These are phyloP conservation scores for Python bivittatus DNA, from an alignment of 2,113 vertebrate species.

Conservation along the genomic window DNA sequence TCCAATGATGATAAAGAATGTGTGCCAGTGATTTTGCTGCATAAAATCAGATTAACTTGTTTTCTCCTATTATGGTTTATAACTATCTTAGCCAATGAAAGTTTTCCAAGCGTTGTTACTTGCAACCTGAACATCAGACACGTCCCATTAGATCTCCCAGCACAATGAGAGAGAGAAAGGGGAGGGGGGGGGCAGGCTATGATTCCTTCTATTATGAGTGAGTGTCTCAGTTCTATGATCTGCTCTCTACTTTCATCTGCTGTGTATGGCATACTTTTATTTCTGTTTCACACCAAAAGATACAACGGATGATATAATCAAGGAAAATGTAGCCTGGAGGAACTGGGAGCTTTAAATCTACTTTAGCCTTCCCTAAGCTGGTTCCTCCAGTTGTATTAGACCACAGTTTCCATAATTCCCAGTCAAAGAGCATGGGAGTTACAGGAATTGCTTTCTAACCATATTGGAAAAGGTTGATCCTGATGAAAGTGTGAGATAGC, in stretches of 20 bases:
- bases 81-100: not conserved
- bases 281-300: not conserved
- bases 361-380: not conserved
- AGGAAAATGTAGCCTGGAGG: not conserved
- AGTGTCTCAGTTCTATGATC: not conserved
- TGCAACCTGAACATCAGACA: not conserved
- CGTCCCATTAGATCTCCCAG: not conserved
- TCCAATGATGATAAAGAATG: not conserved
- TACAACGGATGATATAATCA: not conserved
- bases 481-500: not conserved
- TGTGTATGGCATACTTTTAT: not conserved
- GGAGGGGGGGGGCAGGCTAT: not conserved
- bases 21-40: not conserved
- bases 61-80: not conserved
- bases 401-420: not conserved
- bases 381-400: not conserved
- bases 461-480: not conserved
- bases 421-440: not conserved
- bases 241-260: not conserved
- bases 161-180: not conserved
- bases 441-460: not conserved
- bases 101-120: not conserved
- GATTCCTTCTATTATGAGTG: not conserved
- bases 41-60: not conserved
- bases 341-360: not conserved